phyloP scores from a whole-genome alignment of 2,797 vertebrate species.

The Cuculus canorus region DNA sequence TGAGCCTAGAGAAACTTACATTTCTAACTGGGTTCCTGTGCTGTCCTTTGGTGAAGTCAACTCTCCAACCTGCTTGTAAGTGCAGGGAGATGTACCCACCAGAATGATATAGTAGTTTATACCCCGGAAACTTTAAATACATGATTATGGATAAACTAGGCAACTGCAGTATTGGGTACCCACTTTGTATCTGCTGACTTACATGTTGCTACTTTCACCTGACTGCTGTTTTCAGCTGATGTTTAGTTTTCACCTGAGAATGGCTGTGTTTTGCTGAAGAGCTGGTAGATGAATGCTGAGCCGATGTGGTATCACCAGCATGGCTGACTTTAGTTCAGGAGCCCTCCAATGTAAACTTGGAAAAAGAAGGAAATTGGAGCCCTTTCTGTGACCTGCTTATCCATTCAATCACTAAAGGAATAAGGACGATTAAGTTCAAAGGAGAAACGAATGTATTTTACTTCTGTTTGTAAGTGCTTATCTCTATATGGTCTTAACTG shows the following conservation, averaged over 20 bases:
- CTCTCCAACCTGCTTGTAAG: neutral
- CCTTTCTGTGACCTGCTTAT: neutral
- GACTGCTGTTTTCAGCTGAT: neutral
- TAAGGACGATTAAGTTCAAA: neutral
- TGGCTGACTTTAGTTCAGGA: neutral
- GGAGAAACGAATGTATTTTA: neutral
- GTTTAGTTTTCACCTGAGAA: neutral
- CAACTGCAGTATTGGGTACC: neutral
- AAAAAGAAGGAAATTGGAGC: neutral
- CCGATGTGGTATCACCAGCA: neutral
- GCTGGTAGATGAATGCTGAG: neutral
- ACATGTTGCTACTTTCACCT: neutral
- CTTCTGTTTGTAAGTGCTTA: neutral
- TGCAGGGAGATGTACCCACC: neutral
- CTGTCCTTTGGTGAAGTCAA: neutral
- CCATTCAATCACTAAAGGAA: neutral
- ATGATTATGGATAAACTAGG: neutral
- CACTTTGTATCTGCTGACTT: neutral
- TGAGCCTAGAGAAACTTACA: neutral
- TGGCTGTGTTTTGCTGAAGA: neutral
- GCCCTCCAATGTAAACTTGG: neutral
- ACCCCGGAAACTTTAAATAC: neutral
- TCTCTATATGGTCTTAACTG: neutral
- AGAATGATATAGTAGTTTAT: neutral
- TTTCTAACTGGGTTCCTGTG: neutral